Evolutionary conservation across 2,797 vertebrate species (phyloP).

Genomic region (Orestias chungarensis): DNA sequence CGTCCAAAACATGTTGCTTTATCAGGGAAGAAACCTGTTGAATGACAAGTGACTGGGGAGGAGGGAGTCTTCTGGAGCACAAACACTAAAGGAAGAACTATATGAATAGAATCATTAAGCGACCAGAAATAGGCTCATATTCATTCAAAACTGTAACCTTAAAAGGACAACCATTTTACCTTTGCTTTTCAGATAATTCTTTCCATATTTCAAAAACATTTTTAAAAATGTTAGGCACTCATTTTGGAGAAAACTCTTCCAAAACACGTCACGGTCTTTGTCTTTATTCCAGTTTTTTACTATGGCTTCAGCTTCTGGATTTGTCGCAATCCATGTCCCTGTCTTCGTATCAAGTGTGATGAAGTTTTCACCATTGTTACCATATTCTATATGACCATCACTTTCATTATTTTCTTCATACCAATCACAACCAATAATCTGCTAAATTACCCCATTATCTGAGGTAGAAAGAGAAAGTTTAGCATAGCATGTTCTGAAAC

Average conservation of each 20-base stretch:
- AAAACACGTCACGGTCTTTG: fast-evolving
- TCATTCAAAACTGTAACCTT: not conserved
- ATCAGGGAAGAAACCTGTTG: no score
- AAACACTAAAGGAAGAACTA: no score
- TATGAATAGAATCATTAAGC: no score
- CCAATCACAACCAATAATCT: slow-evolving; percentile 2
- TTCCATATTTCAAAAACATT: slow-evolving; percentile 1
- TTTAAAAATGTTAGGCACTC: not conserved
- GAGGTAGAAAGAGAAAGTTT: not conserved
- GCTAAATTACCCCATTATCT: not conserved
- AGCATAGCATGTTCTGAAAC: not conserved
- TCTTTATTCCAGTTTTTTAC: not conserved
- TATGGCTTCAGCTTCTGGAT: slow-evolving; percentile 10
- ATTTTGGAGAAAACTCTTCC: fast-evolving
- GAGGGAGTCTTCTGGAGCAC: no score
- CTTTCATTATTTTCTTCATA: not conserved
- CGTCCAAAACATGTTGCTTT: no score
- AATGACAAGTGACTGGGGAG: no score
- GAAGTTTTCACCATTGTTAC: slow-evolving; percentile 39
- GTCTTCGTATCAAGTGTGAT: slow-evolving; percentile 15
- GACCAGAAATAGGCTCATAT: not conserved
- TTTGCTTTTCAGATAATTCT: slow-evolving; percentile 11
- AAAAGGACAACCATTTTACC: not conserved
- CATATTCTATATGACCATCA: fast-evolving
- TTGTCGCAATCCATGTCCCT: not conserved